Evolutionary conservation across 1,140 invertebrate species (phyloP).

Genomic region (Magallana angulata): DNA sequence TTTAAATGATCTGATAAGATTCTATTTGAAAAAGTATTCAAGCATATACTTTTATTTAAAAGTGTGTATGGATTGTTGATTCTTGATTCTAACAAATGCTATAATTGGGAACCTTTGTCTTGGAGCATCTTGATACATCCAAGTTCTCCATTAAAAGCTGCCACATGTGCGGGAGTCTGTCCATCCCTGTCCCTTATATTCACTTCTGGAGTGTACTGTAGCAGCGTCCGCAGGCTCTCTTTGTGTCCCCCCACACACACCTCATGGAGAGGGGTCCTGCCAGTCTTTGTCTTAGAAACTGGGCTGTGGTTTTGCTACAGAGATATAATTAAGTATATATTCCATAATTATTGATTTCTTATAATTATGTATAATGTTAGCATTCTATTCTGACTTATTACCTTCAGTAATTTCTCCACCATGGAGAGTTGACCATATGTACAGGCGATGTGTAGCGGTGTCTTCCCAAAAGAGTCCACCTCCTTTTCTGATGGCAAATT

Average conservation of each 20-base stretch:
- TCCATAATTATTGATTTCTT: too few species aligned
- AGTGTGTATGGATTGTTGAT: too few species aligned
- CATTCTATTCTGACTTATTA: constrained; percentile 22
- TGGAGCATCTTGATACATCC: constrained; percentile 69
- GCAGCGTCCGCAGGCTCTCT: constrained; percentile 65
- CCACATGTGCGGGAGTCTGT: constrained; percentile 72
- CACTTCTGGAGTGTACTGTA: constrained; percentile 65
- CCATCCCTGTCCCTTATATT: constrained; percentile 71
- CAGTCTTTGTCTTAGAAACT: constrained; percentile 49
- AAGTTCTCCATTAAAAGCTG: constrained; percentile 75
- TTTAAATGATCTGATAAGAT: too few species aligned
- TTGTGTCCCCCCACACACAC: constrained; percentile 73
- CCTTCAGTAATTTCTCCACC: constrained; percentile 69
- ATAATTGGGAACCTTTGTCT: constrained; percentile 64
- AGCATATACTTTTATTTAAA: too few species aligned
- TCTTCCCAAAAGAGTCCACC: constrained; percentile 60
- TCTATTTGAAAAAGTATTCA: too few species aligned
- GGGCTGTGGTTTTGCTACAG: constrained; percentile 62
- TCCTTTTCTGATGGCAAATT: constrained; percentile 30
- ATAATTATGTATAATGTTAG: too few species aligned
- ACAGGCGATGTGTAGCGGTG: constrained; percentile 68
- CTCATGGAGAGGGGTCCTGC: constrained; percentile 74
- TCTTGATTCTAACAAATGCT: too few species aligned
- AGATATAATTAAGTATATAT: too few species aligned
- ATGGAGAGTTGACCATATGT: constrained; percentile 69